These are phyloP conservation scores for Eumaeus atala DNA, from an alignment of 1,140 invertebrate genomes.

Conservation along the genomic window DNA sequence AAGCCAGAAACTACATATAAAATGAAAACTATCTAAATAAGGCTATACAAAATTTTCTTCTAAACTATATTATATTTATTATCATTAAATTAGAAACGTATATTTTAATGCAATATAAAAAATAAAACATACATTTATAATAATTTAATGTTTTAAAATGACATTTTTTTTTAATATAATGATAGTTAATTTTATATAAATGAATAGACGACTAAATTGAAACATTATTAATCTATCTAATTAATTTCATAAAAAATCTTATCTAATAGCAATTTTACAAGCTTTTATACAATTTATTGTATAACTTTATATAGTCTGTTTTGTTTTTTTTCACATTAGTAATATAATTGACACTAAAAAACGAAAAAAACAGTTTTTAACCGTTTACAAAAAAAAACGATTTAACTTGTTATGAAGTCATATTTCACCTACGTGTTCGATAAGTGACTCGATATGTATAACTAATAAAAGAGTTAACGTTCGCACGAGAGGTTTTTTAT, in stretches of 20 bases:
- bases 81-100: background rate
- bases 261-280: background rate
- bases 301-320: slow-evolving; percentile 2
- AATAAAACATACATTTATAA: too few relatives aligned
- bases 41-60: background rate
- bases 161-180: too few relatives aligned
- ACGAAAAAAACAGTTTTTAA: too few relatives aligned
- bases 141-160: too few relatives aligned
- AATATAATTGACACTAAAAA: slow-evolving; percentile 1
- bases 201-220: slow-evolving; percentile 3
- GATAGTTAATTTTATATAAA: too few relatives aligned
- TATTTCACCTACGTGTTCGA: too few relatives aligned
- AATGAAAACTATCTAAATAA: background rate
- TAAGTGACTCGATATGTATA: too few relatives aligned
- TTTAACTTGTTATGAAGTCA: too few relatives aligned
- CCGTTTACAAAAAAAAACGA: too few relatives aligned
- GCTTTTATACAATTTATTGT: background rate
- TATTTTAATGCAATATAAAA: background rate
- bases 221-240: slow-evolving; percentile 8
- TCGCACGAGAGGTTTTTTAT: too few relatives aligned
- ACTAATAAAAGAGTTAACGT: too few relatives aligned
- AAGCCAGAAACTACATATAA: background rate
- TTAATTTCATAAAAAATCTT: background rate
- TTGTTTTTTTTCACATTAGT: background rate
- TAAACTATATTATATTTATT: slow-evolving; percentile 4